Base-by-base conservation (phyloP, 1,140 invertebrate species). In the Bombyx mandarina region DNA sequence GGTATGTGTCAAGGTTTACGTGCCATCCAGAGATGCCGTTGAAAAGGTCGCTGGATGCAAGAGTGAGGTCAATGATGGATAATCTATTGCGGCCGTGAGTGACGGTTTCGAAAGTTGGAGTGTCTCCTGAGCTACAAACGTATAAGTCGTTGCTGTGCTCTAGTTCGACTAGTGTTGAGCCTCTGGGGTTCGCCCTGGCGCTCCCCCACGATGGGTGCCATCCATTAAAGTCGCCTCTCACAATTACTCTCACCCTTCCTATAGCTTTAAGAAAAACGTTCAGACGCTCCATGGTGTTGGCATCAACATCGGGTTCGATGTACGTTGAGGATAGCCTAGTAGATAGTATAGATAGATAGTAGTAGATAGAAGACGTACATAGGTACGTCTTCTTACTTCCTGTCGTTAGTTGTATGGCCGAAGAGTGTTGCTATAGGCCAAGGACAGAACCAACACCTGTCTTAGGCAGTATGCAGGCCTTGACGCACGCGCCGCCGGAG, bases 51-150 rank as follows among this genome's bases (percentile, higher is more conserved):
- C n/a, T 18, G 0, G 62, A 57, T 2, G 45, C 45, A 1, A 63
- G 6, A 1, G 65, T 64, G 1, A 67, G 1, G 43, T 67, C 65
- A 6, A 67, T 59, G 8, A 64, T 60, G 1, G 62, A 64, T 0
- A 50, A 18, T 2, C 53, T 7, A 3, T 45, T 9, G 9, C 45
- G 44, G 1, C 46, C 47, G 35, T 59, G 43, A 0, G 56, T 58
- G 2, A 59, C 26, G 0, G 54, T 58, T n/a, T 59, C 59, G 47
- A 59, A 61, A 1, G 63, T 65, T 6, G 60, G 59, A 4, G 43
- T 49, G 1, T 50, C 6, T 7, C 59, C 53, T 1, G 12, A 7
- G 43, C 62, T 65, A 26, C 56, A 59, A 8, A 53, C 9, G 3
- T n/a, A 35, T 8, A 65, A 8, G 12, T 58, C 50, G 18, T 56